Percentiles rank a stretch among this genome's conserved stretches.
These are phyloP conservation scores for Elysia crispata DNA, from an alignment of 2,888 invertebrate species.

Conservation along the genomic window DNA sequence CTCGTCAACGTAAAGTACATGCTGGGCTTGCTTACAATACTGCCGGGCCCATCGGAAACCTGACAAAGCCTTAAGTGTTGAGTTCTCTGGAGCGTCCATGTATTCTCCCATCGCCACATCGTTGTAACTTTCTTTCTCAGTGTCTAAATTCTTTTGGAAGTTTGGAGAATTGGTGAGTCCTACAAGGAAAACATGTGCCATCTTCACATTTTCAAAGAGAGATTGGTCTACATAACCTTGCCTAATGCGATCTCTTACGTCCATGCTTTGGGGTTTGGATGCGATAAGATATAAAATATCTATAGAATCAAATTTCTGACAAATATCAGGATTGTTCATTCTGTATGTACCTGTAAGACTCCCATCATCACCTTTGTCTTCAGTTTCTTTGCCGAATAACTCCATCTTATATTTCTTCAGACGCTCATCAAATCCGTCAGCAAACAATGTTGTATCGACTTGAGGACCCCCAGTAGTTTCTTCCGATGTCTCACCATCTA, in stretches of 20 bases:
- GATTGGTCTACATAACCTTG: neutral
- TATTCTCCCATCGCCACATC: slow-evolving; percentile 43
- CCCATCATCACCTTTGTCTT: neutral
- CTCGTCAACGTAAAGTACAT: slow-evolving; percentile 36
- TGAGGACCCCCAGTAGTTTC: no score
- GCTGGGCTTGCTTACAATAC: slow-evolving; percentile 19
- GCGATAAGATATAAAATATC: slow-evolving; percentile 38
- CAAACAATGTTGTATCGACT: neutral
- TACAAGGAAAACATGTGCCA: slow-evolving; percentile 40
- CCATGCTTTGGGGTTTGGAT: slow-evolving; percentile 31
- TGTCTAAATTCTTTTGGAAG: slow-evolving; percentile 25
- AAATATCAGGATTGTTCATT: slow-evolving; percentile 34
- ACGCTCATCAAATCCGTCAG: slow-evolving; percentile 39
- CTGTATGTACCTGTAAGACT: neutral
- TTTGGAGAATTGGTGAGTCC: slow-evolving; percentile 12
- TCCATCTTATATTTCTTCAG: slow-evolving; percentile 25
- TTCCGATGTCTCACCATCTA: no score
- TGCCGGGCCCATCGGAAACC: slow-evolving; percentile 40
- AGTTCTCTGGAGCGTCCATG: slow-evolving; percentile 28
- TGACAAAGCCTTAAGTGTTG: slow-evolving; percentile 31
- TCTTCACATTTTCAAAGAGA: neutral
- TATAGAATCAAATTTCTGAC: neutral
- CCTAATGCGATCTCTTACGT: slow-evolving; percentile 30
- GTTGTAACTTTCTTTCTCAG: slow-evolving; percentile 4
- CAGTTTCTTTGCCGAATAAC: slow-evolving; percentile 7